Percentiles rank a stretch among this genome's conserved stretches.
Conservation (phyloP, 2,888 invertebrate species). For the Dynastes tityus region DNA sequence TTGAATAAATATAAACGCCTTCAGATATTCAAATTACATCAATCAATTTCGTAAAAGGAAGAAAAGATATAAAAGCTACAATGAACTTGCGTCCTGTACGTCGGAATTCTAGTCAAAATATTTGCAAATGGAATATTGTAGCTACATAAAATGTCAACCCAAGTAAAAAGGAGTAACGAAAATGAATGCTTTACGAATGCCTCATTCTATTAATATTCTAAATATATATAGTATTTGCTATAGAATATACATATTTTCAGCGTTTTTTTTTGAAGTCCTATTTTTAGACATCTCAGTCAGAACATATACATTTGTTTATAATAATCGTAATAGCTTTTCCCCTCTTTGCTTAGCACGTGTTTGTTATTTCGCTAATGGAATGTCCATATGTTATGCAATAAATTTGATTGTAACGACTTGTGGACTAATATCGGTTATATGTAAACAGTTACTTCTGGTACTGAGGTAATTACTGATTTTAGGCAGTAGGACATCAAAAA, state of each 20-base stretch:
- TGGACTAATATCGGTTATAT: not conserved
- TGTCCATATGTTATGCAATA: conserved; percentile 32
- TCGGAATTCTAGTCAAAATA: not conserved
- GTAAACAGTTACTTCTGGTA: not conserved
- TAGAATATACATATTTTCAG: not conserved
- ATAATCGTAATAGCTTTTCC: not conserved
- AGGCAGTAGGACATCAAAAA: not conserved
- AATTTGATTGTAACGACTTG: conserved; percentile 5
- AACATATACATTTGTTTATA: conserved; percentile 30
- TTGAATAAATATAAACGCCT: conserved; percentile 2
- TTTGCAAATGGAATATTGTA: not conserved
- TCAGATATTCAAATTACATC: not conserved
- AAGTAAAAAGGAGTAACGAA: no score
- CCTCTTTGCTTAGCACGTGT: conserved; percentile 22
- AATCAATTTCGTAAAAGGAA: conserved; percentile 18
- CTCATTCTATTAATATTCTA: not conserved
- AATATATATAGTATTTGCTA: not conserved
- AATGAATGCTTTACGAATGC: no score
- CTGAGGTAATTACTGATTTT: not conserved
- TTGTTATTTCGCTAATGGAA: conserved; percentile 35
- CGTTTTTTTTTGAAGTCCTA: no score
- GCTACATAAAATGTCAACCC: no score
- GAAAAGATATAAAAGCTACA: conserved; percentile 26
- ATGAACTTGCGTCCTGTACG: conserved; percentile 1
- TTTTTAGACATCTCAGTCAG: not conserved